These are phyloP conservation scores for Drosophila barbarae DNA, from an alignment of 2,888 invertebrate species.

Conservation along the genomic window DNA sequence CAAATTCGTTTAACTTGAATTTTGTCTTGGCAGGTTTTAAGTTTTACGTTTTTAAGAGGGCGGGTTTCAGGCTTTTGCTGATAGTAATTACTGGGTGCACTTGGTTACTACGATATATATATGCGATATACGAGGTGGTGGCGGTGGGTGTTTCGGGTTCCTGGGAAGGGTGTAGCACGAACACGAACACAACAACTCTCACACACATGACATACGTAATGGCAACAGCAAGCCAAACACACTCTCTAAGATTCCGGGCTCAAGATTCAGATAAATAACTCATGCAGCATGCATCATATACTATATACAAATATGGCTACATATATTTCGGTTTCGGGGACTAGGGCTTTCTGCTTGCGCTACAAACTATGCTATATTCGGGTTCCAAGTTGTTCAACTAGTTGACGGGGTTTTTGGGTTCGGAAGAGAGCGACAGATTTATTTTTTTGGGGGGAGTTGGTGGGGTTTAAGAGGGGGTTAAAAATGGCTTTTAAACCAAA, in stretches of 20 bases:
- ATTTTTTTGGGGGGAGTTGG: background rate
- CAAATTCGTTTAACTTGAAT: constrained; percentile 40
- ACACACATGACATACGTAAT: constrained; percentile 4
- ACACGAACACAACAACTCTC: constrained; percentile 37
- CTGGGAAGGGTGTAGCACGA: constrained; percentile 17
- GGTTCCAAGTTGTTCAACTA: constrained; percentile 37
- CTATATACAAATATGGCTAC: background rate
- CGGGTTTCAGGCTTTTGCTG: constrained; percentile 35
- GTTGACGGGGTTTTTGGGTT: constrained; percentile 28
- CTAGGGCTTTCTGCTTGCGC: constrained; percentile 31
- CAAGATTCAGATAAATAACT: constrained; percentile 20
- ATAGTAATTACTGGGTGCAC: constrained; percentile 55
- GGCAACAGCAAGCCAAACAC: constrained; percentile 9
- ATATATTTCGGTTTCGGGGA: constrained; percentile 16
- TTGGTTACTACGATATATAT: constrained; percentile 34
- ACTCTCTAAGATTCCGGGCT: constrained; percentile 21
- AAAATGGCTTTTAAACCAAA: constrained; percentile 51
- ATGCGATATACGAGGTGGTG: constrained; percentile 36
- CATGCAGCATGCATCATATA: constrained; percentile 38
- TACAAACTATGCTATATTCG: constrained; percentile 33
- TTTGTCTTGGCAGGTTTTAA: constrained; percentile 31
- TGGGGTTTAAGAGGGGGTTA: constrained; percentile 1
- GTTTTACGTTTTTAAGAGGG: constrained; percentile 16
- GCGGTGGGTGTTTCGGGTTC: constrained; percentile 1
- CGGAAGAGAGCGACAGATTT: constrained; percentile 29